Evolutionary conservation across 2,113 vertebrate species (phyloP).

Genomic region (Andinoacara biseriatus): DNA sequence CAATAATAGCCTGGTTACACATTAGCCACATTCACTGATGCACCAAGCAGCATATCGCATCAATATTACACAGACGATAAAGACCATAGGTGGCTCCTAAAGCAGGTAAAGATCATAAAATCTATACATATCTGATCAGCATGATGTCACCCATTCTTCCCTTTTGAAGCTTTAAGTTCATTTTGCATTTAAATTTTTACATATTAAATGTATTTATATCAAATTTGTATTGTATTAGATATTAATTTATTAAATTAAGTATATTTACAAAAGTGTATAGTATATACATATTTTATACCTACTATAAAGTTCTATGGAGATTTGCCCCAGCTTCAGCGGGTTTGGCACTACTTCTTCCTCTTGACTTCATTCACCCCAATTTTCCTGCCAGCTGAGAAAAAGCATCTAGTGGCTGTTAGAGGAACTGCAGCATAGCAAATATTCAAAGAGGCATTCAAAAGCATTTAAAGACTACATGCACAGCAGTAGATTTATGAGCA

Average conservation of each 20-base stretch:
- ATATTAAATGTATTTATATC: too few species aligned
- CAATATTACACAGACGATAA: neutral
- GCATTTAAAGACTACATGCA: neutral
- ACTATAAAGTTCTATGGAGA: neutral
- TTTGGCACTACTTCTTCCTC: neutral
- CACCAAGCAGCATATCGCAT: neutral
- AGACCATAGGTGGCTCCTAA: neutral
- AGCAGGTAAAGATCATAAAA: neutral
- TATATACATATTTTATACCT: too few species aligned
- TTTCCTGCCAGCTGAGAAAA: neutral
- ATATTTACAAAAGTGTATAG: too few species aligned
- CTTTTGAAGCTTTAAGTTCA: neutral
- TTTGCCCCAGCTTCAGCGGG: neutral
- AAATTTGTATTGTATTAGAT: too few species aligned
- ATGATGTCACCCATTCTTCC: too few species aligned
- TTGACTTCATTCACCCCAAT: neutral
- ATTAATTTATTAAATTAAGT: too few species aligned
- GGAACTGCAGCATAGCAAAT: neutral
- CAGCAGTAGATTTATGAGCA: too few species aligned
- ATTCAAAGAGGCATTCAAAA: neutral
- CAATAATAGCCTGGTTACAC: constrained; percentile 13
- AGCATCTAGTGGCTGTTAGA: neutral
- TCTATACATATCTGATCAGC: neutral
- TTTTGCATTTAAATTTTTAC: too few species aligned
- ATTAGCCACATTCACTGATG: neutral